These are phyloP conservation scores for Cotesia chilonis DNA, from an alignment of 1,140 invertebrate genomes.

Conservation along the genomic window DNA sequence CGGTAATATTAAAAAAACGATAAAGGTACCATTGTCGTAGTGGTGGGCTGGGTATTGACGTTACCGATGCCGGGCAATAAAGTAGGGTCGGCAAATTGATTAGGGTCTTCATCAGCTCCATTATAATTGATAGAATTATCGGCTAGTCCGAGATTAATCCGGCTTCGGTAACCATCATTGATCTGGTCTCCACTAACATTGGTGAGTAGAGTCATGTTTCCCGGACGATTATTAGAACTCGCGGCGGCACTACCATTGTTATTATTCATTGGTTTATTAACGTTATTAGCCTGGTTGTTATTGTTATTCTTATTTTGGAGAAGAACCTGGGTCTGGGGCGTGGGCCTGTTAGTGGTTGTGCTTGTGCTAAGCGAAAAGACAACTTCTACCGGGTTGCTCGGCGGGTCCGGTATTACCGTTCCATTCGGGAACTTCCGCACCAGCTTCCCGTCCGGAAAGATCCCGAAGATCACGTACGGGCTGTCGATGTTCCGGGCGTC, in stretches of 20 bases:
- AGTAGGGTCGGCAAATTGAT: conserved; percentile 43
- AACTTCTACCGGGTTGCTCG: conserved; percentile 65
- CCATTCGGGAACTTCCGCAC: conserved; percentile 78
- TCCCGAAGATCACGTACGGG: conserved; percentile 76
- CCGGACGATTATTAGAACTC: conserved; percentile 54
- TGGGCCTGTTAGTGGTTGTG: conserved; percentile 61
- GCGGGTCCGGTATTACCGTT: conserved; percentile 74
- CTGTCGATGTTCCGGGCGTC: conserved; percentile 73
- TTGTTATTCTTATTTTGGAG: conserved; percentile 52
- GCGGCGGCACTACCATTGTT: conserved; percentile 30
- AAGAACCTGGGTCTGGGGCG: conserved; percentile 50
- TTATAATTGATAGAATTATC: conserved; percentile 57
- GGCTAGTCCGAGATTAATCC: conserved; percentile 59
- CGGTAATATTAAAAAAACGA: conserved; percentile 45
- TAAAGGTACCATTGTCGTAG: conserved; percentile 60
- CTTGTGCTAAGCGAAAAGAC: conserved; percentile 63
- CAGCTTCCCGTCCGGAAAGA: conserved; percentile 77
- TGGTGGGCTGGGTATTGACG: conserved; percentile 51
- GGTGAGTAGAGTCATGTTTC: conserved; percentile 33
- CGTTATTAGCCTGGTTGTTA: conserved; percentile 50
- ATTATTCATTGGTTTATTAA: too few relatives aligned
- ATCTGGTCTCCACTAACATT: conserved; percentile 47
- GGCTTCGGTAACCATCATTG: conserved; percentile 49
- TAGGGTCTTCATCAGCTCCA: conserved; percentile 47
- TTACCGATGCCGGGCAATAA: conserved; percentile 49